Base-by-base conservation (phyloP, 2,888 invertebrate species). In the Noctua janthina region DNA sequence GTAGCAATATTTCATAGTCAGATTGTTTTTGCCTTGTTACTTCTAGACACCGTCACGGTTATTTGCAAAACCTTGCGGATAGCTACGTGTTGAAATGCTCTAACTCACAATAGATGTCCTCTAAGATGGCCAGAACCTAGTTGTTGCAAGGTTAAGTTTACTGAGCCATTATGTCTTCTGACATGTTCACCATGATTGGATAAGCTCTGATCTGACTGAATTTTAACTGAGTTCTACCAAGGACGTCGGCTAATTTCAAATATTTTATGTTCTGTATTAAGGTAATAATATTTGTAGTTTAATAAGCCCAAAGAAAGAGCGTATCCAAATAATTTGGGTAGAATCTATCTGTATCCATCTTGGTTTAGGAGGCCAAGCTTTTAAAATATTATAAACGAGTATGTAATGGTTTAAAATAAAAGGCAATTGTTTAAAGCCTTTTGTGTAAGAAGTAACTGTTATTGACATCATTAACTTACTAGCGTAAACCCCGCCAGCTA, bases 1-100 rank as follows among this genome's bases (percentile, higher is more conserved):
- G 62, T 35, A 73, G 29, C 39, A 73, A 85, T 84, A 82, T 71
- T 82, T 82, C 62, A 86, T 67, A 29, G 66, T 82, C 59, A 7
- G 64, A 69, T 72, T 68, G 62, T 77, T 69, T 17, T 73, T 70
- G 73, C 73, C 73, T 82, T 83, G 85, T 80, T 81, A 74, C 69
- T 81, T 70, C 69, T 43, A 15, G 20, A 35, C 43, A 23, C 1
- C 59, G 66, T 83, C 76, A 74, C 20, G 62, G 70, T 46, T 62
- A 69, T 82, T 66, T 77, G 59, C 54, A 77, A 77, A 76, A 66
- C 78, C 62, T 82, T 83, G 72, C 54, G 10, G 29, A 82, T 68
- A 23, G 15, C 20, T 29, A 81, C 54, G 54, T 77, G 73, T 62
- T 59, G 35, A 54, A 77, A 77, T 73, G 2, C 13, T 66, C 35